Percentiles rank a stretch among this genome's conserved stretches.
Conservation (phyloP, 2,797 vertebrate species). For the Liasis olivaceus region DNA sequence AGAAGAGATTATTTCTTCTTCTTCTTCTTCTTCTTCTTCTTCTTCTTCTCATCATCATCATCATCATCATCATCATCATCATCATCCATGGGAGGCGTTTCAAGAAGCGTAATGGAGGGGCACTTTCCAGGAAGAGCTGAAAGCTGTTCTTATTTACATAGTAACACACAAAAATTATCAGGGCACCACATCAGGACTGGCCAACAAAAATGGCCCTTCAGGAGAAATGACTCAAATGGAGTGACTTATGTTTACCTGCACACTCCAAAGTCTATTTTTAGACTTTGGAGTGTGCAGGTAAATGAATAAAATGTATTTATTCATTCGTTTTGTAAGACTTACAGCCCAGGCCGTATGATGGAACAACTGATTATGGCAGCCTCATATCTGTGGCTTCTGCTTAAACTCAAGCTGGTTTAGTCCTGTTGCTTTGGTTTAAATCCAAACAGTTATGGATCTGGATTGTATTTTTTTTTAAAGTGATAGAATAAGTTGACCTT, state of each 20-base stretch:
- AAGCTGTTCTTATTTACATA: neutral
- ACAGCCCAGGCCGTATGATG: neutral
- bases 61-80: neutral
- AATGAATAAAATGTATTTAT: neutral
- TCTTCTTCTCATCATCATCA: no score
- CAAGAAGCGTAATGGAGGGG: conserved; percentile 7
- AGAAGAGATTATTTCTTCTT: neutral
- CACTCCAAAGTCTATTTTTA: neutral
- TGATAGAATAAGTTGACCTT: neutral
- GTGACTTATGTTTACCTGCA: neutral
- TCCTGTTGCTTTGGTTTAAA: conserved; percentile 19
- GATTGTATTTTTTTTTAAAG: neutral
- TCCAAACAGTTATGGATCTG: conserved; percentile 9
- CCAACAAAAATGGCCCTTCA: conserved; percentile 27
- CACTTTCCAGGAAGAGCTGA: neutral
- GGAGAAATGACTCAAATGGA: conserved; percentile 2
- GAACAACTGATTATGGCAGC: neutral
- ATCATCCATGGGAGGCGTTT: neutral
- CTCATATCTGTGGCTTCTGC: neutral
- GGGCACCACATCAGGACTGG: conserved; percentile 15
- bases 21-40: no score
- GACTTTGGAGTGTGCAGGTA: no score
- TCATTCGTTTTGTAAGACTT: neutral
- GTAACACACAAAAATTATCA: neutral
- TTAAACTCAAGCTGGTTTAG: conserved; percentile 11